Evolutionary conservation across 2,113 vertebrate genomes (phyloP).

Genomic region (Cheirogaleus medius): DNA sequence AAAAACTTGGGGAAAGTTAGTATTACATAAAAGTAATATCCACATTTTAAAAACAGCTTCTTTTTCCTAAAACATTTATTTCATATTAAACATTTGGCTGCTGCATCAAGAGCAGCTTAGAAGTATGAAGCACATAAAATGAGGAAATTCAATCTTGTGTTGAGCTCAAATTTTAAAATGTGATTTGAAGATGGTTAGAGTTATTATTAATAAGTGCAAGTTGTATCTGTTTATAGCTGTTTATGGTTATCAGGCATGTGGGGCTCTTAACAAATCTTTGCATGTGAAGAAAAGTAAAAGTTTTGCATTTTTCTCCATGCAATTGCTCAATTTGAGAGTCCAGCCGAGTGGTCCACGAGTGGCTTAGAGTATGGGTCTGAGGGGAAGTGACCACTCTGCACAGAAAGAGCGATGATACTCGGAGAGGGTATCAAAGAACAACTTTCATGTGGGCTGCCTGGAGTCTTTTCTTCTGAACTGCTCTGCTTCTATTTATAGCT

Average conservation of each 20-base stretch:
- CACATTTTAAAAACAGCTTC: conserved; percentile 7
- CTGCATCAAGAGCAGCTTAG: neutral
- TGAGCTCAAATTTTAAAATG: conserved; percentile 4
- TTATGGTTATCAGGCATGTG: neutral
- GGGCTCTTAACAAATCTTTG: neutral
- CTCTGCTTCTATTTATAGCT: neutral
- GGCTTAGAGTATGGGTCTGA: neutral
- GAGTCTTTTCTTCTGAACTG: neutral
- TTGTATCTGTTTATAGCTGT: neutral
- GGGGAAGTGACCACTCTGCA: neutral
- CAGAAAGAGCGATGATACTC: neutral
- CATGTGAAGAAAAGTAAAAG: neutral
- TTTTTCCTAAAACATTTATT: conserved; percentile 54
- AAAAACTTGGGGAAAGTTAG: conserved; percentile 27
- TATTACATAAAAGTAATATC: neutral
- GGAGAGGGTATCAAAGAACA: neutral
- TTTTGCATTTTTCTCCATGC: neutral
- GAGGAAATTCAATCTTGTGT: neutral
- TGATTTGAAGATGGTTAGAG: neutral
- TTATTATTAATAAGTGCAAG: neutral
- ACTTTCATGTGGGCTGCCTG: neutral
- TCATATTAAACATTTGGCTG: conserved; percentile 20
- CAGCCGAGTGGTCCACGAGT: neutral
- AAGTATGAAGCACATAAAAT: neutral
- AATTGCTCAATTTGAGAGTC: conserved; percentile 2